phyloP scores from a whole-genome alignment of 2,797 vertebrate species.

The Gymnoscopelus microlampas region DNA sequence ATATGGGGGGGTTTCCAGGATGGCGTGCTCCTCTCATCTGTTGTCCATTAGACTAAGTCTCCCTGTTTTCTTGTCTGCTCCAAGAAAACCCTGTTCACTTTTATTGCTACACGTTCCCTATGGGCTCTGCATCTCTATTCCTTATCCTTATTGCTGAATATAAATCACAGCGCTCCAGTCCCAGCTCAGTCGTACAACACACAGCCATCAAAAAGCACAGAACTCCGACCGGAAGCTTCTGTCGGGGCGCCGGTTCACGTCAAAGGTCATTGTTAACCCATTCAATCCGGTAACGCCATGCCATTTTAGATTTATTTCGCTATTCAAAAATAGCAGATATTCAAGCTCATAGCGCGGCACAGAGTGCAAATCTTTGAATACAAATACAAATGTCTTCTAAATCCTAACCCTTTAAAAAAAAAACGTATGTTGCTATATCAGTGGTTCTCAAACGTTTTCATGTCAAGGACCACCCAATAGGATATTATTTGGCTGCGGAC shows the following conservation, averaged over 20 bases:
- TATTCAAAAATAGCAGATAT: no score
- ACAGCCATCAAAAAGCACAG: neutral
- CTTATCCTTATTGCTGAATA: constrained; percentile 49
- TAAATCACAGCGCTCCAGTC: constrained; percentile 14
- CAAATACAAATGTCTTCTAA: no score
- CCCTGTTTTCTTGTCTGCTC: constrained; percentile 32
- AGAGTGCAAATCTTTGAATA: no score
- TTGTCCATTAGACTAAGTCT: constrained; percentile 41
- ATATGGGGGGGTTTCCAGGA: no score
- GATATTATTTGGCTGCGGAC: no score
- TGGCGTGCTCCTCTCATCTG: constrained; percentile 37
- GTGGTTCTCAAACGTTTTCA: no score
- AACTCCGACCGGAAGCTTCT: constrained; percentile 14
- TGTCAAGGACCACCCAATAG: no score
- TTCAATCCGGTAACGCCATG: no score
- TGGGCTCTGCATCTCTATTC: constrained; percentile 30
- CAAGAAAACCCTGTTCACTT: constrained; percentile 31
- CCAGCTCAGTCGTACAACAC: constrained; percentile 14
- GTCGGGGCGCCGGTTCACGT: neutral
- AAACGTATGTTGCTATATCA: no score
- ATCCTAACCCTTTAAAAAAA: no score
- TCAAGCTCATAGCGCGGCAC: no score
- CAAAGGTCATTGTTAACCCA: neutral
- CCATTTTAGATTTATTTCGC: no score
- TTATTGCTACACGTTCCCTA: constrained; percentile 46